Percentiles rank a stretch among this genome's conserved stretches.
These are phyloP conservation scores for Drosophila mettleri DNA, from an alignment of 2,888 invertebrate species.

Conservation along the genomic window DNA sequence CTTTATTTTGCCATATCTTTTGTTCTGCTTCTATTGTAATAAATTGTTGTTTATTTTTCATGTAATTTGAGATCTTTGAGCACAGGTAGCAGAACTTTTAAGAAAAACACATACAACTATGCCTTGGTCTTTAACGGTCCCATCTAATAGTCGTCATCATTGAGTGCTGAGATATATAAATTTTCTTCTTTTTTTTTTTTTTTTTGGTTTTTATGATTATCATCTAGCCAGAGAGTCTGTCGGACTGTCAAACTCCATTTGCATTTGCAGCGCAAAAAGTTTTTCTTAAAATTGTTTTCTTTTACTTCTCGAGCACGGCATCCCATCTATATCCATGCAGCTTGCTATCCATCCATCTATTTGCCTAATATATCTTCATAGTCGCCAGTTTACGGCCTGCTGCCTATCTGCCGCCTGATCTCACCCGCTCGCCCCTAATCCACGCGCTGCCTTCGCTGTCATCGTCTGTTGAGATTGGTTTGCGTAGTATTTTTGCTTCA, in stretches of 20 bases:
- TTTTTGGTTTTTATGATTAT: constrained; percentile 61
- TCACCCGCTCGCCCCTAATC: constrained; percentile 32
- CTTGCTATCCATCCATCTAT: constrained; percentile 70
- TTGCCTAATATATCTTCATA: constrained; percentile 82
- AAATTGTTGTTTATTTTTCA: constrained; percentile 57
- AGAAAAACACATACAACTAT: constrained; percentile 11
- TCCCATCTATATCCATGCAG: constrained; percentile 44
- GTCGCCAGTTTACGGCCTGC: constrained; percentile 75
- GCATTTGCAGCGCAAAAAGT: constrained; percentile 69
- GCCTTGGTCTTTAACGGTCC: constrained; percentile 20
- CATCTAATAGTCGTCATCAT: constrained; percentile 60
- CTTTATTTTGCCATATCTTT: constrained; percentile 71
- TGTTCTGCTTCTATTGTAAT: constrained; percentile 71
- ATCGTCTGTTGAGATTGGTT: constrained; percentile 73
- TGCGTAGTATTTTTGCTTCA: constrained; percentile 36
- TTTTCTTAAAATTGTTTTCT: constrained; percentile 63
- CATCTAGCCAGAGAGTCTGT: constrained; percentile 49
- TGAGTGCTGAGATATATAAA: constrained; percentile 48
- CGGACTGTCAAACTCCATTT: constrained; percentile 75
- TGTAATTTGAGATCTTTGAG: constrained; percentile 69
- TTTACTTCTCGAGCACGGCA: constrained; percentile 28
- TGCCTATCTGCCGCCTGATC: constrained; percentile 58
- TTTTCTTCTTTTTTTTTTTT: no score
- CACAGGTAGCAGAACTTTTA: constrained; percentile 57
- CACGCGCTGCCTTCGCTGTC: constrained; percentile 54